Conservation (phyloP, 2,888 invertebrate species). For the Coecobrya sp. region DNA sequence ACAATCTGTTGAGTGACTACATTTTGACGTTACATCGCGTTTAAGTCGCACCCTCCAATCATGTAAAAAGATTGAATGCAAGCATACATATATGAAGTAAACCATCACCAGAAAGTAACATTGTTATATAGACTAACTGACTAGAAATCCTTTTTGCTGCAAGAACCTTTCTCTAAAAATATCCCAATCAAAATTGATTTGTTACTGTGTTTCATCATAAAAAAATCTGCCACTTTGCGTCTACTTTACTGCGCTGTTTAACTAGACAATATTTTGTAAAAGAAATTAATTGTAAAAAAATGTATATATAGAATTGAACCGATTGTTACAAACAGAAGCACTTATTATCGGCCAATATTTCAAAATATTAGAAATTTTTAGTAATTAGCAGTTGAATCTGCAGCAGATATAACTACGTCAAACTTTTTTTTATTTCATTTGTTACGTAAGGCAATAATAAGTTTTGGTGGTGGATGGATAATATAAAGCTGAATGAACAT, state of each 20-base stretch:
- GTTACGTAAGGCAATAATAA: conserved; percentile 17
- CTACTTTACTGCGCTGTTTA: background rate
- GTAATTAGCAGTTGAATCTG: conserved; percentile 21
- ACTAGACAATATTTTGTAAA: background rate
- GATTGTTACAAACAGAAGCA: background rate
- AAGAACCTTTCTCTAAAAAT: conserved; percentile 49
- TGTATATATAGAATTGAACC: conserved; percentile 10
- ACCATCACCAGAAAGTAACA: background rate
- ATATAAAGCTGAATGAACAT: background rate
- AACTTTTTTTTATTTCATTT: conserved; percentile 15
- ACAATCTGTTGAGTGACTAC: conserved; percentile 12
- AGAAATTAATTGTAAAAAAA: background rate
- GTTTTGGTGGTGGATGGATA: background rate
- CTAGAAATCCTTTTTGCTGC: too few relatives aligned
- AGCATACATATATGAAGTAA: too few relatives aligned
- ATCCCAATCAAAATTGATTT: conserved; percentile 41
- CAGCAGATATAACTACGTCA: background rate
- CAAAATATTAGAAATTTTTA: conserved; percentile 41
- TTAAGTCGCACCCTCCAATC: conserved; percentile 1
- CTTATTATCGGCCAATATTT: background rate
- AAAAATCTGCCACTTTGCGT: conserved; percentile 26
- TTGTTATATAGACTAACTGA: background rate
- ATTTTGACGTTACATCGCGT: background rate
- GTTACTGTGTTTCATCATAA: conserved; percentile 25
- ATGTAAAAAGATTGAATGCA: background rate